These are phyloP conservation scores for Callipepla californica DNA, from an alignment of 2,113 vertebrate genomes.

Conservation along the genomic window DNA sequence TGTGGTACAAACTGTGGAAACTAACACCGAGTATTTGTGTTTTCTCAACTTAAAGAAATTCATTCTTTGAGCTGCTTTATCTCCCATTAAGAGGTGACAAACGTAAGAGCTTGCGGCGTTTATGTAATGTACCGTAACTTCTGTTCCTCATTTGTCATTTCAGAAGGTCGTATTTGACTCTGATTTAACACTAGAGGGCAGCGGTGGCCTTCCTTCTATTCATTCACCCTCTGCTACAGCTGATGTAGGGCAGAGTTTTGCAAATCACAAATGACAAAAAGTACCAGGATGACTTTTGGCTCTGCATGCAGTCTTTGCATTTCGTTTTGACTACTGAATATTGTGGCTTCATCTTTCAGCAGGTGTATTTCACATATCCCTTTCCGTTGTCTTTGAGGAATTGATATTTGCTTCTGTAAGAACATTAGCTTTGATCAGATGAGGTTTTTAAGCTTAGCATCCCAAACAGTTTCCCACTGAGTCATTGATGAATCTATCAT, in stretches of 20 bases:
- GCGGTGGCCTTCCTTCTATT: neutral
- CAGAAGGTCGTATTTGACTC: neutral
- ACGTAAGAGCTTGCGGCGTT: neutral
- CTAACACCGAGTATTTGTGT: neutral
- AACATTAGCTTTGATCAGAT: neutral
- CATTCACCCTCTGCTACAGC: neutral
- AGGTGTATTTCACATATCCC: neutral
- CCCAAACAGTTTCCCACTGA: neutral
- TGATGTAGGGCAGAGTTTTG: neutral
- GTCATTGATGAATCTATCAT: neutral
- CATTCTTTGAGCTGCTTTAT: neutral
- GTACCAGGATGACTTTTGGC: neutral
- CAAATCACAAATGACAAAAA: accelerated
- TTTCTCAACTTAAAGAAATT: neutral
- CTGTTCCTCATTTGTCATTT: neutral
- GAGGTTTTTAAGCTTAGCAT: neutral
- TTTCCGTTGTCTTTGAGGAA: neutral
- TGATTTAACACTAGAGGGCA: neutral
- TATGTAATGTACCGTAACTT: neutral
- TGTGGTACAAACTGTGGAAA: neutral
- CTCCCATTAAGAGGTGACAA: neutral
- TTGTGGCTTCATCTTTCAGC: neutral
- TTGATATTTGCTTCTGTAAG: neutral
- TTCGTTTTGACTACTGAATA: neutral
- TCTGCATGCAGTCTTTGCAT: neutral